These are phyloP conservation scores for Drosophila oshimai DNA, from an alignment of 1,140 invertebrate genomes.

Conservation along the genomic window DNA sequence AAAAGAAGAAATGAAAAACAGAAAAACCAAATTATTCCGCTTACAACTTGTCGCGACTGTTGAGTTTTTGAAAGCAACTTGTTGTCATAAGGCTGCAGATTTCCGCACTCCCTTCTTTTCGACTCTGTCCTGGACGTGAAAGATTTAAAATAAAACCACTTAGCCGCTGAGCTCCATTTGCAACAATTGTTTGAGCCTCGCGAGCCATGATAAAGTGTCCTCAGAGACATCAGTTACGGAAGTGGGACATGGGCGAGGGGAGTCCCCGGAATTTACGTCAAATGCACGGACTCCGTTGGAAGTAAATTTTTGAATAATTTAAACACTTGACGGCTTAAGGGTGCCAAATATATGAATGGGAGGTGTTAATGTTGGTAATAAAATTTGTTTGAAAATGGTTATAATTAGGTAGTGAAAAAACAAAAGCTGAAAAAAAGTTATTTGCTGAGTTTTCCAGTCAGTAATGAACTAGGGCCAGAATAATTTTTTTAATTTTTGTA, in stretches of 20 bases:
- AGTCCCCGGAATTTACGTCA: slow-evolving; percentile 15
- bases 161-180: slow-evolving; percentile 63
- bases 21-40: slow-evolving; percentile 55
- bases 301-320: slow-evolving; percentile 23
- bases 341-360: not conserved
- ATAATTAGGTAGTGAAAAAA: not conserved
- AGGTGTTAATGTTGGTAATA: not conserved
- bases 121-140: slow-evolving; percentile 51
- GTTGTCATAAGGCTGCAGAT: slow-evolving; percentile 64
- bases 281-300: not conserved
- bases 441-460: too few species aligned
- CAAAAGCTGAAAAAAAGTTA: not conserved
- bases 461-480: too few species aligned
- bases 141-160: slow-evolving; percentile 82
- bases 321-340: slow-evolving; percentile 2
- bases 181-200: slow-evolving; percentile 66
- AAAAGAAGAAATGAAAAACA: slow-evolving; percentile 35
- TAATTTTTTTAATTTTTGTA: too few species aligned
- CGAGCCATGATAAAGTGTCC: slow-evolving; percentile 61
- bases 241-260: not conserved
- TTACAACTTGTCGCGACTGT: slow-evolving; percentile 72
- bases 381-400: not conserved
- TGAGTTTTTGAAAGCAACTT: slow-evolving; percentile 79
- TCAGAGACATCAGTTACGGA: slow-evolving; percentile 23
- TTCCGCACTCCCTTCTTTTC: slow-evolving; percentile 6